Evolutionary conservation across 35 echinoderm and acorn worm species (phyloP), one percentile per base, ranked within the genome.

Genomic region (Holothuria glaberrima): DNA sequence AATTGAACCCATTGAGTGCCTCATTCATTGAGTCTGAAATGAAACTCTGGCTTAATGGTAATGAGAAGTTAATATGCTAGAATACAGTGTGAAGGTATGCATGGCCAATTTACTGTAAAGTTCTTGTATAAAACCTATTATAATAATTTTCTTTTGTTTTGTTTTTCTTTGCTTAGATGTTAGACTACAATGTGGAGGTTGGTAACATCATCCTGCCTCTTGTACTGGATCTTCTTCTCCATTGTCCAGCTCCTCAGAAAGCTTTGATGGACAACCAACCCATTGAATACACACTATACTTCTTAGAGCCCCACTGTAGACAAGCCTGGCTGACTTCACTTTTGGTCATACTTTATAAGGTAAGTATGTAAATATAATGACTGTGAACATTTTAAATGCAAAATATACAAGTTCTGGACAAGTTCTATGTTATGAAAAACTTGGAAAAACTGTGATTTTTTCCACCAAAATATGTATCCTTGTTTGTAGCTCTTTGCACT

Each of bases 261-360:
- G 30, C 84, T 12, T 31, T 82, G 18, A 82, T 90, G 31, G 93
- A 95, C 64, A 87, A 74, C 25, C 93, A 95, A 36, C 91, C 83
- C 18, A 90, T 90, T 58, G 97, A 99, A 77, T 95, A 99, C 73
- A 93, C 93, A 19, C 91, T 99, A 6, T 99, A 91, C 79, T 99
- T 95, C 91, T 69, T 99, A 35, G 93, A 95, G 41, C 88, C 97
- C n/a, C 93, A 95, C 91, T 95, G 93, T 58, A 91, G 97, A 66
- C 93, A 95, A 60, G 94, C 97, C 35, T 99, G 97, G 97, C 86
- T 99, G 31, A 92, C 91, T 84, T 95, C 97, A 58, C 73, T 99
- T 17, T 89, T 99, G 30, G 89, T 95, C 30, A 92, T 99, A 64
- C 90, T 99, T 30, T 99, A 99, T 73, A 98, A 99, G 97, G 97